Conservation (phyloP, 2,113 vertebrate species). For the Oreochromis aureus region DNA sequence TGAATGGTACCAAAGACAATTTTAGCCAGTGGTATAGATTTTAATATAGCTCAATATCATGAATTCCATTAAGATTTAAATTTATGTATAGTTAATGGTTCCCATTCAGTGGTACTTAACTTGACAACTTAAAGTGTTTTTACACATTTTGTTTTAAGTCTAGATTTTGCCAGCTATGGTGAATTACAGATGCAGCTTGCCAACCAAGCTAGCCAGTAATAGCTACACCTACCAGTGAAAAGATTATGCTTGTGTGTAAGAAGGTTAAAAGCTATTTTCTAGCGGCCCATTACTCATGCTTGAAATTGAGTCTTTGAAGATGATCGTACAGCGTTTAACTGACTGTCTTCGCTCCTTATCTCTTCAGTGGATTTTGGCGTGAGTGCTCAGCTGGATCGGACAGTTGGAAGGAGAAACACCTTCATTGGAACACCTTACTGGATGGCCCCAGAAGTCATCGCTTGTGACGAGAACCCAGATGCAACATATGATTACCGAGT, state of each 20-base stretch:
- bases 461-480: constrained; percentile 98
- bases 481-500: constrained; percentile 98
- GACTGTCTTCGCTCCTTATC: not conserved
- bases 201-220: not conserved
- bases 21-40: not conserved
- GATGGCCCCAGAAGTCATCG: constrained; percentile 99
- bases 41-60: not conserved
- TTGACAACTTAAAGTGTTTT: too few relatives aligned
- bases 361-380: constrained; percentile 93
- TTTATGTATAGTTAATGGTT: not conserved
- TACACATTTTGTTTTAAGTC: not conserved
- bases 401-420: constrained; percentile 94
- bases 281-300: accelerated
- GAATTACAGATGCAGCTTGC: not conserved
- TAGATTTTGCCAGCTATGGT: not conserved
- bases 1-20: not conserved
- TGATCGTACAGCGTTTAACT: not conserved
- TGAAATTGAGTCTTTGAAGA: accelerated
- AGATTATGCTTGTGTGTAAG: not conserved
- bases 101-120: not conserved
- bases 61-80: not conserved
- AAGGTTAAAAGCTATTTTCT: not conserved
- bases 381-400: constrained; percentile 94
- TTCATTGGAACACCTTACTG: constrained; percentile 98
- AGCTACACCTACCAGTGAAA: not conserved